Base-by-base conservation (phyloP, 2,113 vertebrate genomes). In the Actenoides lindsayi region DNA sequence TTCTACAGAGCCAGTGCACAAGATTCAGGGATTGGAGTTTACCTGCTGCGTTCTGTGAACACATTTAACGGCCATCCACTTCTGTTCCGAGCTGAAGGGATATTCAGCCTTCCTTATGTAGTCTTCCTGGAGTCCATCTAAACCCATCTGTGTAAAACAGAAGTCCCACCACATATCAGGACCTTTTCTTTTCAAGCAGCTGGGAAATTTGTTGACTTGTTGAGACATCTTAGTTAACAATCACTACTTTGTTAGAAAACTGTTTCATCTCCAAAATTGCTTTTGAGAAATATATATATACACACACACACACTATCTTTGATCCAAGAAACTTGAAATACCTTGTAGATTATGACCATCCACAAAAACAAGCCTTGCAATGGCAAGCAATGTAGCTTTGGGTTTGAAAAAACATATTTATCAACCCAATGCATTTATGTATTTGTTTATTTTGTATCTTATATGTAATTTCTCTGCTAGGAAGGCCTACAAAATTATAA, bases 21-120 rank as follows among this genome's bases (percentile, higher is more conserved):
- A 48, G 11, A 25, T 57, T 51, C 10, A 82, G 33, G 1, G 30
- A 51, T 1, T 75, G n/a, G 93, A 68, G 42, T 19, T 77, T 93
- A 99, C 99, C 99, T 99, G 98, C 96, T 99, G 99, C 0, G 98
- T 98, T 96, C 98, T 98, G 94, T 99, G 99, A 48, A 99, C 98
- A 46, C 99, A 99, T 71, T 99, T 99, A 15, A 99, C 99, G 3
- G 99, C 98, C 99, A 99, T 99, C 99, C 99, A 99, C 93, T 99
- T 99, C 82, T 99, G 98, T 93, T 99, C 99, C 2, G 99, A 99
- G 97, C 98, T 98, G 97, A 99, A 99, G 19, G 99, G 99, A 73
- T 98, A 98, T 91, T 99, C 99, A 92, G 99, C 98, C 97, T 98
- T 97, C 57, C 99, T 98, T 33, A 99, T 95, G 65, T 99, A 99